Evolutionary conservation across 2,888 invertebrate species (phyloP), one percentile per base, ranked within the genome.

Genomic region (Limnephilus auricula): DNA sequence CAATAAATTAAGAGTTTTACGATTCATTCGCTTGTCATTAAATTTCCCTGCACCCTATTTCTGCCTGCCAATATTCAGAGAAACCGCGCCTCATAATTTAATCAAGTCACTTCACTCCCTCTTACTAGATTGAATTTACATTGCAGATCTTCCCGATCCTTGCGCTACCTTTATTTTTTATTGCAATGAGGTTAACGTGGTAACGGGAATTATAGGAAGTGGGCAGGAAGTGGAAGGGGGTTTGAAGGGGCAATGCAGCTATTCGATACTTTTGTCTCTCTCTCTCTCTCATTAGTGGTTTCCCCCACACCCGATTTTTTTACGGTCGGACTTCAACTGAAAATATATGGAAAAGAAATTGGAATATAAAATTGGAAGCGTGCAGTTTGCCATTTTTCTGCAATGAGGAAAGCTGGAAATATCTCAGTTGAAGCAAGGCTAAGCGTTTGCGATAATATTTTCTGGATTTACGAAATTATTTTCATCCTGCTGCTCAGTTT

Each of bases 111-210:
- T 80, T 80, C 31, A 80, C 80, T 80, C 32, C 80, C 31, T 18
- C 50, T 45, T 65, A 50, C 30, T 25, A 12, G 50, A 31, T 40
- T n/a, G 32, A 31, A 87, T 87, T 87, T 87, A 50, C 40, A 87
- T 87, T 87, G 87, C 45, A 87, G 50, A 87, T 87, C 30, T 45
- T 85, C 12, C 34, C 37, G 25, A 85, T n/a, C 85, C 34, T 25
- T 40, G 5, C 85, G 9, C 9, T 50, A 87, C 87, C 86, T 86
- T 45, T 86, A 86, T 45, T 87, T 87, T 85, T 31, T 31, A 31
- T 80, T 80, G 80, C 80, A 80, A 80, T 32, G 80, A 32, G 80
- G 80, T 80, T 31, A 32, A 32, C 32, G 80, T 30, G 30, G 65
- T 65, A 25, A 25, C 80, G 31, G 80, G 32, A 32, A 32, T 5